Percentiles rank a stretch among this genome's conserved stretches.
These are phyloP conservation scores for Orchesella cincta DNA, from an alignment of 1,140 invertebrate genomes.

Conservation along the genomic window DNA sequence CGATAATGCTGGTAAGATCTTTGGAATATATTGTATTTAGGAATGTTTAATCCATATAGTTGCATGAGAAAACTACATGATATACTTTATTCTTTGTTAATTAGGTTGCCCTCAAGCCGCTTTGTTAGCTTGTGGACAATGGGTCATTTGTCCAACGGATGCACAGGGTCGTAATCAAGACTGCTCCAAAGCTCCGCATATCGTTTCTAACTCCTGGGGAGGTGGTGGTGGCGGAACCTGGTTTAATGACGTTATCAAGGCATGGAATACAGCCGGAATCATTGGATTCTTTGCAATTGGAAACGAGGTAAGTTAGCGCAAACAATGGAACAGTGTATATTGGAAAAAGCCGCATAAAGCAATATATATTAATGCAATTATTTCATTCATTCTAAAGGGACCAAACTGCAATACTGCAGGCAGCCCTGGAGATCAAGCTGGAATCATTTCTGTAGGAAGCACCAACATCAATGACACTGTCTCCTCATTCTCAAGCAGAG, in stretches of 20 bases:
- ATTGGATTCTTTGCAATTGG: conserved; percentile 40
- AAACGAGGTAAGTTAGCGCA: conserved; percentile 4
- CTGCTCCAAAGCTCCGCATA: conserved; percentile 39
- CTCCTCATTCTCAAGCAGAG: conserved; percentile 22
- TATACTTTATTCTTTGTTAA: not conserved
- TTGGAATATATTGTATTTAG: not conserved
- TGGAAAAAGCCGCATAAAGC: no score
- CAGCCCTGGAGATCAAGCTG: conserved; percentile 25
- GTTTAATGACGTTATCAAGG: conserved; percentile 31
- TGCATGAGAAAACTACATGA: not conserved
- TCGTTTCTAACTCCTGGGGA: conserved; percentile 41
- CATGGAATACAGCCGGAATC: conserved; percentile 35
- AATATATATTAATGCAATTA: no score
- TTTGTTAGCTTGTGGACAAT: conserved; percentile 40
- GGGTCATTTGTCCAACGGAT: conserved; percentile 35
- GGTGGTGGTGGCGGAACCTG: conserved; percentile 31
- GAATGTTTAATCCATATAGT: not conserved
- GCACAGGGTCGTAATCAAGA: conserved; percentile 25
- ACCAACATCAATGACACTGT: conserved; percentile 13
- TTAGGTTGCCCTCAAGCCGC: conserved; percentile 17
- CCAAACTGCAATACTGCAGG: conserved; percentile 30
- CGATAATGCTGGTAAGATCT: not conserved
- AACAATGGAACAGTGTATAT: no score
- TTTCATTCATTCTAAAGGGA: no score
- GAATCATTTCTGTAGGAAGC: conserved; percentile 29